A percentile compares a stretch with the other conserved stretches of the same genome.
These are phyloP conservation scores for Mesorhabditis spiculigera DNA, from an alignment of 2,888 invertebrate genomes.

Conservation along the genomic window DNA sequence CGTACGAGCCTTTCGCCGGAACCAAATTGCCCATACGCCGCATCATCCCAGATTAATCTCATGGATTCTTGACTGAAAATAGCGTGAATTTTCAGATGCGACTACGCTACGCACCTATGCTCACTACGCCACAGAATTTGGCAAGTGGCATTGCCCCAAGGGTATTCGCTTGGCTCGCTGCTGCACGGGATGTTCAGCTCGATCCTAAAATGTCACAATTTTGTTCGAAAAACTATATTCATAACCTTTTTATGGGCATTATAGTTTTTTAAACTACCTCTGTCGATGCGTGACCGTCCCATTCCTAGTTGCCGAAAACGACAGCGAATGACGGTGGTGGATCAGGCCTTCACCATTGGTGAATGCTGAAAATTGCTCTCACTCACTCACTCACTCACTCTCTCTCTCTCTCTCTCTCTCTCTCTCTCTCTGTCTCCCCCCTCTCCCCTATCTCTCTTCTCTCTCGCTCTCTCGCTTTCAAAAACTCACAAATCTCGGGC, in stretches of 20 bases:
- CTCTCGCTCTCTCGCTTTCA: background rate
- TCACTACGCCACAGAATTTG: background rate
- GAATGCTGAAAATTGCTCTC: background rate
- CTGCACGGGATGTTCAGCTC: background rate
- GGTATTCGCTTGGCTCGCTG: background rate
- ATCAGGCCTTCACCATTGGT: conserved; percentile 2
- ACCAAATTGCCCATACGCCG: background rate
- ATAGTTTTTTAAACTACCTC: background rate
- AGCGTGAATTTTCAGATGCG: background rate
- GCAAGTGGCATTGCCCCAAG: background rate
- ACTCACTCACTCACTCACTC: no score
- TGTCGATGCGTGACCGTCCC: background rate
- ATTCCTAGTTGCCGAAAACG: background rate
- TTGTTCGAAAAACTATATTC: background rate
- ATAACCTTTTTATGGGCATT: no score
- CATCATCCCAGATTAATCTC: conserved; percentile 1
- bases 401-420: no score
- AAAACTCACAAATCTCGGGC: no score
- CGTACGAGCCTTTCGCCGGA: background rate
- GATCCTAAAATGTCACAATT: background rate
- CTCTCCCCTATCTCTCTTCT: no score
- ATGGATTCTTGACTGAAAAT: background rate
- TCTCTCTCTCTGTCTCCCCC: no score
- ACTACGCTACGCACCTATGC: background rate
- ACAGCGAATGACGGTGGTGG: background rate